Conservation (phyloP, 1,140 invertebrate genomes). For the Frieseomelitta varia region DNA sequence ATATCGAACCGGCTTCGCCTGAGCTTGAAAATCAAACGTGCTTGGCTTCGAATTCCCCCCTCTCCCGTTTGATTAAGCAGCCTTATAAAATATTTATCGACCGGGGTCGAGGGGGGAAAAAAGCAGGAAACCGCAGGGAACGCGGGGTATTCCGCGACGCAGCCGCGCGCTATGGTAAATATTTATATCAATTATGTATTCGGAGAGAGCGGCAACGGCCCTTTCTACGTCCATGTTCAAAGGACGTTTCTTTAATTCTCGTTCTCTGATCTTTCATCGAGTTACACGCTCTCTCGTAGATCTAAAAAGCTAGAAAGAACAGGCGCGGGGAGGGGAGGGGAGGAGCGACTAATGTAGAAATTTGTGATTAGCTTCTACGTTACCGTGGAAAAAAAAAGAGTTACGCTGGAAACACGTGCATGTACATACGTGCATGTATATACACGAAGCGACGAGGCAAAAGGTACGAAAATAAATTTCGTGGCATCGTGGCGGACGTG, state of each 20-base stretch:
- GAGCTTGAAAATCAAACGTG: no score
- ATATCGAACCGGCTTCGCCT: not conserved
- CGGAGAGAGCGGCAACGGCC: not conserved
- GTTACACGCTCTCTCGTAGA: not conserved
- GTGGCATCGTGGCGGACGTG: not conserved
- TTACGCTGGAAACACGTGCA: not conserved
- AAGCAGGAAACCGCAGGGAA: not conserved
- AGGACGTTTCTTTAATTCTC: slow-evolving; percentile 43
- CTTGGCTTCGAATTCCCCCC: not conserved
- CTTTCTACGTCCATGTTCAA: slow-evolving; percentile 35
- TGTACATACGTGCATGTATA: no score
- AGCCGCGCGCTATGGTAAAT: slow-evolving; percentile 23
- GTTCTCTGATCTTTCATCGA: slow-evolving; percentile 20
- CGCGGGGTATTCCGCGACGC: slow-evolving; percentile 6
- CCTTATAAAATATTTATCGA: slow-evolving; percentile 50
- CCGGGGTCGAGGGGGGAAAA: not conserved
- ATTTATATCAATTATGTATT: slow-evolving; percentile 49
- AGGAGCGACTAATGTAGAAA: not conserved
- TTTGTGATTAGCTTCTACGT: not conserved
- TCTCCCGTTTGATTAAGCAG: slow-evolving; percentile 39
- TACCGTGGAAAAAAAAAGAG: not conserved
- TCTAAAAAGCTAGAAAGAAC: not conserved
- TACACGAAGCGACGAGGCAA: no score
- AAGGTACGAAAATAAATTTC: not conserved
- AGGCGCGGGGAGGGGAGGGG: not conserved